Conservation (phyloP, 2,888 invertebrate genomes). For the Lasioglossum villosulum region DNA sequence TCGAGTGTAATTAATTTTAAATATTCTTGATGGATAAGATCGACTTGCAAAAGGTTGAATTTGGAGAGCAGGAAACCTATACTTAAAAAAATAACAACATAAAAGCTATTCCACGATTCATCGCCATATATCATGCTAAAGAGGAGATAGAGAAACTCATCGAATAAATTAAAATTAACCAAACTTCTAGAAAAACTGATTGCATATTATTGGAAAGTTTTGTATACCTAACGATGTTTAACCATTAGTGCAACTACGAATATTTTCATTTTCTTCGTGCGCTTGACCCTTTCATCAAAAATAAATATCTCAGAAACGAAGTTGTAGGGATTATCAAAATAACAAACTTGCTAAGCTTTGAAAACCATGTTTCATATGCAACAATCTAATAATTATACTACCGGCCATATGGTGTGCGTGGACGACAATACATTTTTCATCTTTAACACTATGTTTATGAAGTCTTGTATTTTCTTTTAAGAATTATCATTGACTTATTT, state of each 20-base stretch:
- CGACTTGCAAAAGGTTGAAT: too few relatives aligned
- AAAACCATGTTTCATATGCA: background rate
- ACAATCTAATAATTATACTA: constrained; percentile 36
- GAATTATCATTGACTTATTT: constrained; percentile 8
- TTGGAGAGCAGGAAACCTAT: too few relatives aligned
- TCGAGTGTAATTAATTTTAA: too few relatives aligned
- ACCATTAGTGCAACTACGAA: background rate
- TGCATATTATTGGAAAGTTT: background rate
- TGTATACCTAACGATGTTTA: background rate
- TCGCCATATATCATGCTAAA: background rate
- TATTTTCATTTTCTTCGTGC: background rate
- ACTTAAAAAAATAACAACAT: background rate
- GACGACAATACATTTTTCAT: constrained; percentile 4
- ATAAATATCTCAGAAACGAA: background rate
- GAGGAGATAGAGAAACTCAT: background rate
- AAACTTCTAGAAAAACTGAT: background rate
- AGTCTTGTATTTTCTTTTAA: constrained; percentile 12
- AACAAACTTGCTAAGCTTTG: background rate
- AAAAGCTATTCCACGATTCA: background rate
- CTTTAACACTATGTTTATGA: constrained; percentile 2
- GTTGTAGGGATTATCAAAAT: background rate
- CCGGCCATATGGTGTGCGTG: constrained; percentile 21
- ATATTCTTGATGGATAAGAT: too few relatives aligned
- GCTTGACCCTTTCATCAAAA: background rate
- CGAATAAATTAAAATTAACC: background rate